phyloP scores from a whole-genome alignment of 2,797 vertebrate genomes.

The Tokudaia muenninki region DNA sequence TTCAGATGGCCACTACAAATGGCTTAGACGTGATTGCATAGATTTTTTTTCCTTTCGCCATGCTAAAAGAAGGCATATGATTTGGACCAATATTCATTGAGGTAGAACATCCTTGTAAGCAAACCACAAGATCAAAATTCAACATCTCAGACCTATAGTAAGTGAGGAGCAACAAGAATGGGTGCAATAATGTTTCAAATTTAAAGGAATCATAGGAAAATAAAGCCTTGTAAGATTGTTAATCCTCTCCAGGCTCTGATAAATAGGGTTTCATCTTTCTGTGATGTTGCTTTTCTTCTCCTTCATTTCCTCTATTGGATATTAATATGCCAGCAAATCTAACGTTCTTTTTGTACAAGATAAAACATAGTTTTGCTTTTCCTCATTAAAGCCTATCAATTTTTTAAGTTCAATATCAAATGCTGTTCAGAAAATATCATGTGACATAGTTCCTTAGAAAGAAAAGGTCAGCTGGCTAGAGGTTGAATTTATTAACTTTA shows the following conservation, averaged over 20 bases:
- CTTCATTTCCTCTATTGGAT: not conserved
- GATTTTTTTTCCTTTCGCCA: not conserved
- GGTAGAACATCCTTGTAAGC: not conserved
- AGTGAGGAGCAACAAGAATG: slow-evolving; percentile 40
- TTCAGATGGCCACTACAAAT: slow-evolving; percentile 9
- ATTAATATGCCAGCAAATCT: not conserved
- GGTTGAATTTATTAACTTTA: slow-evolving; percentile 6
- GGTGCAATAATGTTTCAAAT: not conserved
- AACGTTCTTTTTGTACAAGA: not conserved
- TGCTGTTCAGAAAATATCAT: slow-evolving; percentile 1
- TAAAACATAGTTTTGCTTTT: not conserved
- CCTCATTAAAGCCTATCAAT: not conserved
- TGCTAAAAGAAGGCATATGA: not conserved
- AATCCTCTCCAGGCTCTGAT: not conserved
- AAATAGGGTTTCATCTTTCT: not conserved
- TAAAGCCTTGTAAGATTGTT: not conserved
- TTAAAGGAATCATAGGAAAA: not conserved
- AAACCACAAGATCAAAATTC: not conserved
- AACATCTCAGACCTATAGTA: not conserved
- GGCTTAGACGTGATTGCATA: not conserved
- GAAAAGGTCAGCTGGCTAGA: not conserved
- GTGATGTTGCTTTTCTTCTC: not conserved
- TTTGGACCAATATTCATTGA: not conserved
- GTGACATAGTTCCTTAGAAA: not conserved
- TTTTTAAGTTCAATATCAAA: not conserved